Evolutionary conservation across 2,113 vertebrate genomes (phyloP).

Genomic region (Chamaetylas fuelleborni): DNA sequence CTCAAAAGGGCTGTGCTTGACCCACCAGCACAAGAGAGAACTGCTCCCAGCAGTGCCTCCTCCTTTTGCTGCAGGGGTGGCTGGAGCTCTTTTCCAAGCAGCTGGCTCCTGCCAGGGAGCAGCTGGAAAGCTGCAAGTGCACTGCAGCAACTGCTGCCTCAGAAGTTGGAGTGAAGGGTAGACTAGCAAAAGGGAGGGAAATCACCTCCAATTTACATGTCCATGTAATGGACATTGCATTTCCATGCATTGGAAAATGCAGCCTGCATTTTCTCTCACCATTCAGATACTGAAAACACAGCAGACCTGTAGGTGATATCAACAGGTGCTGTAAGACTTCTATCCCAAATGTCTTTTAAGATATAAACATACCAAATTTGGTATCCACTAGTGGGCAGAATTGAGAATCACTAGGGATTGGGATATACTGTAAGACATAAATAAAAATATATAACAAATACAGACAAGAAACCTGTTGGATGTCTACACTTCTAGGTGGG

Average conservation of each 20-base stretch:
- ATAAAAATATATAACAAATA: neutral
- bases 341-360: neutral
- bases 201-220: neutral
- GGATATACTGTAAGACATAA: neutral
- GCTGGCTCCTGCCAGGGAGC: neutral
- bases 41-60: neutral
- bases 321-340: neutral
- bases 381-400: neutral
- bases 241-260: no score
- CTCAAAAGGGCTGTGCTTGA: neutral
- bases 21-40: accelerated
- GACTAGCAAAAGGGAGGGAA: neutral
- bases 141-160: neutral
- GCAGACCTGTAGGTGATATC: neutral
- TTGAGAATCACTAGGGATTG: neutral
- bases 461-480: neutral
- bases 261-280: neutral
- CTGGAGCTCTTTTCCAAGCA: neutral
- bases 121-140: neutral
- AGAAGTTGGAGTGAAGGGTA: neutral
- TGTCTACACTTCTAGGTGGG: neutral
- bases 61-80: neutral
- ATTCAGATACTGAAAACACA: neutral
- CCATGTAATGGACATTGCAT: no score
- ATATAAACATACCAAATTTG: neutral